Conservation (phyloP, 2,888 invertebrate genomes). For the Crematogaster levior region DNA sequence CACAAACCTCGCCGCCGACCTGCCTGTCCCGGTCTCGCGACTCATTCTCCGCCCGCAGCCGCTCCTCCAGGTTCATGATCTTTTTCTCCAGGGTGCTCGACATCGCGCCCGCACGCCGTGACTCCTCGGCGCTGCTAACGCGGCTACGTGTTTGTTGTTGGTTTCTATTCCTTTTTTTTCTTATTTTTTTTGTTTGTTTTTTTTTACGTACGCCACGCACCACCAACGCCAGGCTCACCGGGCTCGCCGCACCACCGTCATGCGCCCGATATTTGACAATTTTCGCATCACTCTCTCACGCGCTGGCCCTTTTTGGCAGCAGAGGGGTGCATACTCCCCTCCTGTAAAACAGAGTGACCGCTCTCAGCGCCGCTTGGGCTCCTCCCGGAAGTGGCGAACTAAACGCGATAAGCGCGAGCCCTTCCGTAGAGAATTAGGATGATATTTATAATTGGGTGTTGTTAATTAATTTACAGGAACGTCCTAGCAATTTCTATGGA, state of each 20-base stretch:
- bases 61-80: conserved; percentile 93
- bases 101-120: conserved; percentile 84
- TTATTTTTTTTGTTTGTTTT: not conserved
- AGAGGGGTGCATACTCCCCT: conserved; percentile 57
- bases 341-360: not conserved
- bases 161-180: too few species aligned
- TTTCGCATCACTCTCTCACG: conserved; percentile 81
- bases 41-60: conserved; percentile 91
- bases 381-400: not conserved
- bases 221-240: conserved; percentile 54
- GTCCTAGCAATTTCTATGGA: too few species aligned
- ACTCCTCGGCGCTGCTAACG: conserved; percentile 43
- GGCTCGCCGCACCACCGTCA: conserved; percentile 71
- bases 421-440: too few species aligned
- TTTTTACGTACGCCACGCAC: conserved; percentile 16
- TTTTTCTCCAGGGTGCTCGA: conserved; percentile 92
- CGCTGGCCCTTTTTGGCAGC: conserved; percentile 81
- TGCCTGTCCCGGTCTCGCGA: conserved; percentile 88
- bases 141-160: conserved; percentile 38
- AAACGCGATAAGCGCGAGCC: not conserved
- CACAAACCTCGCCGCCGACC: conserved; percentile 84
- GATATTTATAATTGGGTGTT: too few species aligned
- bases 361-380: not conserved
- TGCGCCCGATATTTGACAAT: conserved; percentile 78
- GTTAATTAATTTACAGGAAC: too few species aligned